These are phyloP conservation scores for Physella acuta DNA, from an alignment of 1,140 invertebrate genomes.

Conservation along the genomic window DNA sequence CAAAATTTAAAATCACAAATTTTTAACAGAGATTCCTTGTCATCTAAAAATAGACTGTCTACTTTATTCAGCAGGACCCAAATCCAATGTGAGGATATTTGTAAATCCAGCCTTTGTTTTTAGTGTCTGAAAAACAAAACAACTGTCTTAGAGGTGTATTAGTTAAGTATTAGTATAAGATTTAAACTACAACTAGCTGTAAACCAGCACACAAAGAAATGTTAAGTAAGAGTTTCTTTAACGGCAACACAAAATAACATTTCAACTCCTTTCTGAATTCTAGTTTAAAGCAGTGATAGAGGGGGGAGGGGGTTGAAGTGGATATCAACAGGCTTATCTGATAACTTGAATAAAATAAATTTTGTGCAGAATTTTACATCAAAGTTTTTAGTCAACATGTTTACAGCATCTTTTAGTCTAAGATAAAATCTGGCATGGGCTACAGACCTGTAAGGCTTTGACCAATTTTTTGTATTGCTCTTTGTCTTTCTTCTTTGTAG, in stretches of 20 bases:
- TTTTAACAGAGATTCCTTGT: too few relatives aligned
- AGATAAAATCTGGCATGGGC: background rate
- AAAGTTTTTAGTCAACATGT: background rate
- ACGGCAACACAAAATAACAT: too few relatives aligned
- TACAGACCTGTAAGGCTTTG: constrained; percentile 32
- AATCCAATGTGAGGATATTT: constrained; percentile 32
- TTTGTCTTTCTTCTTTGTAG: constrained; percentile 33
- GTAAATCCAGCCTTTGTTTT: constrained; percentile 33
- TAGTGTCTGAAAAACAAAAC: constrained; percentile 34
- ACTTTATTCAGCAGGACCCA: constrained; percentile 23
- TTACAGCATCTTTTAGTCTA: background rate
- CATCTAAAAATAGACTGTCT: too few relatives aligned
- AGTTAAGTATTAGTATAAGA: too few relatives aligned
- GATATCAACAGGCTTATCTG: too few relatives aligned
- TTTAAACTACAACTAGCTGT: constrained; percentile 7
- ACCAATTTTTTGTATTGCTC: constrained; percentile 35
- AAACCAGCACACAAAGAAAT: background rate
- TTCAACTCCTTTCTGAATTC: background rate
- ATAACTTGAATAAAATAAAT: too few relatives aligned
- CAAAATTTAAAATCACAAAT: too few relatives aligned
- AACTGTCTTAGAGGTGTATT: too few relatives aligned
- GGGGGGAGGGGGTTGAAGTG: background rate
- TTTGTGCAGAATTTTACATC: background rate
- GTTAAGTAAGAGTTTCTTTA: background rate
- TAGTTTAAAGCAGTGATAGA: background rate